Base-by-base conservation (phyloP, 2,888 invertebrate species). In the Tuberolachnus salignus region DNA sequence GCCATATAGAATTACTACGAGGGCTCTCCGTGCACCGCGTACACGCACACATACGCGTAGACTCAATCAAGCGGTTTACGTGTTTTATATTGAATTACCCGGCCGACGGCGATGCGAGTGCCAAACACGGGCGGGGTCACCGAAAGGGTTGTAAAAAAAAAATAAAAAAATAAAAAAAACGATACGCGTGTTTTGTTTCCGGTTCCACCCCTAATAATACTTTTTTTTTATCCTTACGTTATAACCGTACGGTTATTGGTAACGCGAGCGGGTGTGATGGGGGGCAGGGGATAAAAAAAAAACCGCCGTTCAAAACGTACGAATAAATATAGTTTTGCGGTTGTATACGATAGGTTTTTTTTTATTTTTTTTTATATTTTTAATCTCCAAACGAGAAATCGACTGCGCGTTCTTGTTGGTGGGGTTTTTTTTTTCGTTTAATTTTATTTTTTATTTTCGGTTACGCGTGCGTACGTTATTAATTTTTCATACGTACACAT, bases 41-140 rank as follows among this genome's bases (percentile, higher is more conserved):
- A 13, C 21, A n/a, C 23, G 46, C 34, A 3, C 26, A n/a, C 9
- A 13, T 44, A n/a, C 23, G 46, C 46, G 57, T 34, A 34, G 34
- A 34, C 4, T 57, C 59, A 71, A 71, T 71, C 71, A 71, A 71
- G 59, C 71, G 71, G 71, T 59, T 71, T 59, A 6, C 6, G 6
- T 6, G 34, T 34, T 34, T n/a, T n/a, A 46, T 71, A 71, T 71
- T 59, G 26, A 59, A 71, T 71, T 71, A 71, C 57, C 67, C 34
- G 34, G 57, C 16, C 13, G 57, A 57, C 11, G 11, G 4, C 53
- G 69, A n/a, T 8, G 26, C 46, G 59, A 59, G 2, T 61, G 34
- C 34, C 10, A n/a, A 61, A 46, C 46, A 11, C 46, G 46, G 46
- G 44, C 44, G 44, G n/a, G n/a, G n/a, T n/a, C n/a, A n/a, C 34